Evolutionary conservation across 2,797 vertebrate species (phyloP), one percentile per base, ranked within the genome.

Genomic region (Melanotaenia pygmaea): DNA sequence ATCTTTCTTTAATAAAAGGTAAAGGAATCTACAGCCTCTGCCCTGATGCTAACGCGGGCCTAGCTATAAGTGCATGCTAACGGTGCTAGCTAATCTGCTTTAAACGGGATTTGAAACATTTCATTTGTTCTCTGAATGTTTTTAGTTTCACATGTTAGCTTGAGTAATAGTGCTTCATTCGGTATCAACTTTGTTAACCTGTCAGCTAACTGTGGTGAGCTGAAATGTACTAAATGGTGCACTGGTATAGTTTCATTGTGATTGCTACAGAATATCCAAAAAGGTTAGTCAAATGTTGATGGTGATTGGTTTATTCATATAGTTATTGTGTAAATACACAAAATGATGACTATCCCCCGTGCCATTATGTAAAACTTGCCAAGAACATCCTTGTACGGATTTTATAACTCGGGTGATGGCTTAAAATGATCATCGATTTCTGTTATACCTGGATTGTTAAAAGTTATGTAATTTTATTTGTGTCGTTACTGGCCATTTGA

Each of bases 1-100:
- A 3, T 37, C 72, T 89, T 70, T 14, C 38, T 34, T 73, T 2
- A 58, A 63, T 77, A 68, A 72, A 82, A 91, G 88, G 92, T 92
- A 88, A 75, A 68, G 35, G 75, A 1, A 6, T n/a, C 53, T 63
- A 78, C 22, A 1, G 18, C 16, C 58, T 5, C 7, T 58, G 30
- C 30, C 14, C 1, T 35, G 11, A 45, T 66, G 75, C 84, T 85
- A 88, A 81, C 78, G 59, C 28, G 76, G 82, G 71, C 74, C 37
- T 72, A 70, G 78, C 80, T 75, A 71, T 56, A 77, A 64, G 43
- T 73, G 43, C 32, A 35, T 59, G 81, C 83, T 82, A 87, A 66
- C 32, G 5, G 34, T 71, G 53, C 2, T 3, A 8, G 77, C 78
- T 81, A 80, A 58, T 18, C 24, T 5, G 0, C 3, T 40, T 50